These are phyloP conservation scores for Mythimna albipuncta DNA, from an alignment of 2,888 invertebrate species.

Conservation along the genomic window DNA sequence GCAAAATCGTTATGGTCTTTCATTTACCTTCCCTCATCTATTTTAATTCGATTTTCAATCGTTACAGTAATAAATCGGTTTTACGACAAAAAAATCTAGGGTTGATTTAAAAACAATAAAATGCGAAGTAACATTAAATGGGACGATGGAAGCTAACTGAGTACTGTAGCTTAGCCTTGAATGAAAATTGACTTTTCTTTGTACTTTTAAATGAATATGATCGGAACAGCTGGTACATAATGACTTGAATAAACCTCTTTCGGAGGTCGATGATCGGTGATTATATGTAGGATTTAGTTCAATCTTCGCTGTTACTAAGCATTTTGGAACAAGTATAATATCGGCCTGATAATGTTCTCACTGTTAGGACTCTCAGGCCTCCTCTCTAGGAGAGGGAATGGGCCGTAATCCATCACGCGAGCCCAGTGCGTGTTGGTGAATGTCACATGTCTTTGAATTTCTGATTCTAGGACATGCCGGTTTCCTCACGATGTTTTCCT, in stretches of 20 bases:
- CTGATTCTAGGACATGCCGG: no score
- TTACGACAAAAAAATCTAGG: constrained; percentile 57
- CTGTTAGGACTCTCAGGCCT: no score
- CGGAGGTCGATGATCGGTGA: constrained; percentile 24
- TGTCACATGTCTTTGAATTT: no score
- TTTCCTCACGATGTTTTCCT: no score
- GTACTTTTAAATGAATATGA: constrained; percentile 57
- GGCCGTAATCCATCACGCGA: no score
- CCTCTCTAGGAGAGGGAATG: no score
- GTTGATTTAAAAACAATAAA: constrained; percentile 61
- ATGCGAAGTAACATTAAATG: constrained; percentile 50
- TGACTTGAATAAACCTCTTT: constrained; percentile 43
- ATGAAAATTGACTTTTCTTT: constrained; percentile 60
- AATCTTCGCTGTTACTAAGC: constrained; percentile 7
- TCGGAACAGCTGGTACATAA: constrained; percentile 40
- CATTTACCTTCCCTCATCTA: constrained; percentile 32
- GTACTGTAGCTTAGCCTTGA: constrained; percentile 57
- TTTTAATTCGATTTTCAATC: constrained; percentile 44
- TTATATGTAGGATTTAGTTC: constrained; percentile 24
- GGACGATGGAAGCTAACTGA: constrained; percentile 53
- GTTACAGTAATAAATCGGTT: constrained; percentile 49
- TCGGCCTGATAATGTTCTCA: no score
- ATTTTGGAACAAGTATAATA: background rate
- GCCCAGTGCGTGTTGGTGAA: no score
- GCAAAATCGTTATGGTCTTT: constrained; percentile 14